Percentiles rank a stretch among this genome's conserved stretches.
phyloP scores from a whole-genome alignment of 2,113 vertebrate genomes.

The Ictalurus punctatus region DNA sequence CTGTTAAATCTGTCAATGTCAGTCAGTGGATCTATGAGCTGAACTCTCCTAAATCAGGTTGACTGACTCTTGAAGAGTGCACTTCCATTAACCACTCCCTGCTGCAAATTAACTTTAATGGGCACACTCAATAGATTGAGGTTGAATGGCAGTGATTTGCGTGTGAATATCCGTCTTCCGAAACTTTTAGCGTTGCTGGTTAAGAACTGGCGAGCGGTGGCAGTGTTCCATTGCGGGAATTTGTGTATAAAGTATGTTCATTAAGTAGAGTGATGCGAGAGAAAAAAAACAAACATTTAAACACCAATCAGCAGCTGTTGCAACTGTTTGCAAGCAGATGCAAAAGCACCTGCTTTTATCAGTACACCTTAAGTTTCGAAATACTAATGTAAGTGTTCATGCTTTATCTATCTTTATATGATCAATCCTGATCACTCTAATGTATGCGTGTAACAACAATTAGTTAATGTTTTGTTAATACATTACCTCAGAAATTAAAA shows the following conservation, averaged over 20 bases:
- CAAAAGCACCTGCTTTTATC: conserved; percentile 7
- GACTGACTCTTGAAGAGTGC: conserved; percentile 75
- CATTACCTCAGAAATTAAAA: conserved; percentile 42
- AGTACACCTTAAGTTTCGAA: background rate
- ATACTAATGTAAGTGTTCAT: conserved; percentile 6
- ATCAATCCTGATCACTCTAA: background rate
- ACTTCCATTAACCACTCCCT: conserved; percentile 79
- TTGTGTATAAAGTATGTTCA: conserved; percentile 36
- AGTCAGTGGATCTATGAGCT: conserved; percentile 74
- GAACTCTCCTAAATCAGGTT: conserved; percentile 75
- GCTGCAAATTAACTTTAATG: conserved; percentile 79
- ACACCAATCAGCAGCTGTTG: background rate
- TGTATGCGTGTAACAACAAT: background rate
- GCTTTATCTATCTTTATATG: background rate
- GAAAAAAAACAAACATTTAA: background rate
- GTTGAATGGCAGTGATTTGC: conserved; percentile 73
- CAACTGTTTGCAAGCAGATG: background rate
- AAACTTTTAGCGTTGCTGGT: conserved; percentile 65
- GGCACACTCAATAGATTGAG: conserved; percentile 71
- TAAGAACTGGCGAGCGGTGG: background rate
- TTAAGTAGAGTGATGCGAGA: conserved; percentile 38
- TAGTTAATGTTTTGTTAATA: background rate
- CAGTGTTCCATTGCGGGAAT: conserved; percentile 27
- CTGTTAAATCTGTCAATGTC: conserved; percentile 71
- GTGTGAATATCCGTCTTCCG: conserved; percentile 73